Conservation (phyloP, 2,888 invertebrate genomes). For the Omphaloscelis lunosa region DNA sequence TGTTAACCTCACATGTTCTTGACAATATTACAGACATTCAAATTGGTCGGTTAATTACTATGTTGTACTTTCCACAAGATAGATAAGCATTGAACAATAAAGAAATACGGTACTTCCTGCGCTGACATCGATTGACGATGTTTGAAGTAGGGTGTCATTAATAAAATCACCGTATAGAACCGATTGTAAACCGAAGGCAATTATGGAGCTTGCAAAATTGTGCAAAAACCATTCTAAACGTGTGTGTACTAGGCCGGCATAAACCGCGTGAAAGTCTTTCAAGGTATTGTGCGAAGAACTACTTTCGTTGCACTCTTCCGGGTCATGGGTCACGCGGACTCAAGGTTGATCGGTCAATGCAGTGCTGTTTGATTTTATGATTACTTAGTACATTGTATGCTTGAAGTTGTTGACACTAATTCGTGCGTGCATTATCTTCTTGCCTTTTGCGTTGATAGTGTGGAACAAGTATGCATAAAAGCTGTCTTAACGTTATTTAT, state of each 20-base stretch:
- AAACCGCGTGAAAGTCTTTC: constrained; percentile 79
- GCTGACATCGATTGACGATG: not conserved
- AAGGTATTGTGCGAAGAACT: constrained; percentile 76
- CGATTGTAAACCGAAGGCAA: constrained; percentile 53
- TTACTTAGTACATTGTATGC: constrained; percentile 74
- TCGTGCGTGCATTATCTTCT: constrained; percentile 41
- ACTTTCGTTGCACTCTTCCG: constrained; percentile 81
- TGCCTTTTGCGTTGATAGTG: constrained; percentile 4
- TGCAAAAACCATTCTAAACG: constrained; percentile 52
- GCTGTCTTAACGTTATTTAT: constrained; percentile 31
- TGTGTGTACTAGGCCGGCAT: constrained; percentile 77
- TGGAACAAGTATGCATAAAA: constrained; percentile 32
- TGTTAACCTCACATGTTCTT: too few relatives aligned
- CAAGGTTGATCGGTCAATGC: constrained; percentile 75
- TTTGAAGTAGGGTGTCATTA: constrained; percentile 10
- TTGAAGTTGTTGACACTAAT: constrained; percentile 57
- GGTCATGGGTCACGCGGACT: constrained; percentile 72
- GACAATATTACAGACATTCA: not conserved
- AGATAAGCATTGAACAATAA: not conserved
- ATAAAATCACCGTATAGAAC: constrained; percentile 47
- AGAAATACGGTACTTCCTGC: not conserved
- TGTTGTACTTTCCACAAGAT: not conserved
- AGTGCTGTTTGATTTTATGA: constrained; percentile 78
- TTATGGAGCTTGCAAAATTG: constrained; percentile 54
- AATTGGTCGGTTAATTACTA: not conserved